Base-by-base conservation (phyloP, 2,888 invertebrate species). In the Andrena praecox region DNA sequence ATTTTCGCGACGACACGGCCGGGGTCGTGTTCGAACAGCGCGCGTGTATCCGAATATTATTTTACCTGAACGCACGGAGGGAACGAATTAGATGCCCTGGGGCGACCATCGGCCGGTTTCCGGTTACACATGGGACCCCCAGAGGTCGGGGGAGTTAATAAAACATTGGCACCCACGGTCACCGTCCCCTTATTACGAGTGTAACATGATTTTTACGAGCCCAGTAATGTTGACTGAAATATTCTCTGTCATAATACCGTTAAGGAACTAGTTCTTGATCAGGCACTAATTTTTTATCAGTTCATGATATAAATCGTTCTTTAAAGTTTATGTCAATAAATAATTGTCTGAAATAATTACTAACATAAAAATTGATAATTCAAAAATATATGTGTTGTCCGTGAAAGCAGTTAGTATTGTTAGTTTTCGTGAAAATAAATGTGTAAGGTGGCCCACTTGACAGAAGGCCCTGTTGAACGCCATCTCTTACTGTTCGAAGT, bases 41-140 rank as follows among this genome's bases (percentile, higher is more conserved):
- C 87, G 86, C 87, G 85, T 89, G 86, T 89, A 86, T 67, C 82
- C 83, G 85, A 87, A 91, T 91, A 91, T 91, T 90, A 91, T 89
- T 91, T 91, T 90, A 91, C 91, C 85, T 86, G 85, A 63, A 80
- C 71, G 81, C 60, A 35, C 79, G 74, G 70, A 72, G 87, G 86
- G 82, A 89, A 90, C 88, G 91, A 92, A 92, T 92, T 93, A 91
- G 92, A 91, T 90, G 89, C 87, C 90, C 90, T 76, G 88, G 85
- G 86, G 90, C 85, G 89, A 87, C 78, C 85, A 69, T 66, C 78
- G 86, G 78, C 80, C 76, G 91, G 92, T 92, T 91, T 93, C 89
- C 86, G 89, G 89, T 93, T 93, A 91, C 92, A 90, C 87, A 84
- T 77, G 85, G 42, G 86, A 89, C 87, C 91, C 90, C 88, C 89